Evolutionary conservation across 2,888 invertebrate species (phyloP), one percentile per base, ranked within the genome.

Genomic region (Autographa gamma): DNA sequence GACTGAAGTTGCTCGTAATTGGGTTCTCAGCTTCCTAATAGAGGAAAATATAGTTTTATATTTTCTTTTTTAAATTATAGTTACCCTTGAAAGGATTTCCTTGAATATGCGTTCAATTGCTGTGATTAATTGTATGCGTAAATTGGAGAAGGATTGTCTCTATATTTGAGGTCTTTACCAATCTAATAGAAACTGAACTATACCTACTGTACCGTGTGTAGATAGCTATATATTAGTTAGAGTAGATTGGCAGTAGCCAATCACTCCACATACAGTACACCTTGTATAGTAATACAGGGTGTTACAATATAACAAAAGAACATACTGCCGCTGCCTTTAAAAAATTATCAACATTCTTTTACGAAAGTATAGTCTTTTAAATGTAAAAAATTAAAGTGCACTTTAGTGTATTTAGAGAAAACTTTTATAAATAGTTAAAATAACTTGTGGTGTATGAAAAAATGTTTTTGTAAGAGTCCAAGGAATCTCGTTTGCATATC

Each of bases 401-500:
- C 6, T 48, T n/a, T n/a, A n/a, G 16, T 48, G 5, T 48, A 48
- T 6, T 16, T 48, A 48, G 7, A n/a, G 2, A 16, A 43, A 43
- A 34, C 34, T 34, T 34, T 8, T n/a, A n/a, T 48, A n/a, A 6
- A 7, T n/a, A 48, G n/a, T n/a, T 16, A n/a, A 16, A 48, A 48
- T 5, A n/a, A 6, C n/a, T 48, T 48, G 48, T n/a, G 48, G 48
- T n/a, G 48, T 4, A 43, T n/a, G 11, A 48, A 43, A 18, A 9
- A n/a, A 18, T 38, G 18, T 63, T 75, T 63, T 61, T 43, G 52
- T 43, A 48, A 31, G 52, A 43, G 25, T 73, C 73, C 18, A 63
- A 60, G 58, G 38, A 67, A 43, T 67, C 56, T 73, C 52, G 67
- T 77, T 76, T 77, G 52, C 74, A 76, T 73, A 60, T 76, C 54